Evolutionary conservation across 2,888 invertebrate genomes (phyloP).

Genomic region (Dione vanillae): DNA sequence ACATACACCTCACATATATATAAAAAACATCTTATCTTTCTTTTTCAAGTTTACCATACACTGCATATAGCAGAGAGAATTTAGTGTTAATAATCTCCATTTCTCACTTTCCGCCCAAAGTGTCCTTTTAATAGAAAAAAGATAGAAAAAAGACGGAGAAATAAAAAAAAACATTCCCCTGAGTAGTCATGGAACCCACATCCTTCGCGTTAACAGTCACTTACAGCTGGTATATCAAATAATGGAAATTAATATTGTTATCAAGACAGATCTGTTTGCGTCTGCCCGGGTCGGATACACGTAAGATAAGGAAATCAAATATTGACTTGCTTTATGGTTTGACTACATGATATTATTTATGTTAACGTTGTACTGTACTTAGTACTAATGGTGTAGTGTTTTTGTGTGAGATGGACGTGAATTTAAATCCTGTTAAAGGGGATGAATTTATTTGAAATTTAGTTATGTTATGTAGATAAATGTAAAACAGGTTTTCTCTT

Average conservation of each 20-base stretch:
- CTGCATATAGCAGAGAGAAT: neutral
- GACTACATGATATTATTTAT: conserved; percentile 3
- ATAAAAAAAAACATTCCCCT: no score
- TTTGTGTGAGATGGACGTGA: neutral
- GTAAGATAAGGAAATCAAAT: conserved; percentile 5
- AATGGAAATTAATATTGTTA: conserved; percentile 12
- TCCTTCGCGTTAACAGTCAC: no score
- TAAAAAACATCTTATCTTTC: no score
- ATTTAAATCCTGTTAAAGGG: neutral
- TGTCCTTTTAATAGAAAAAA: neutral
- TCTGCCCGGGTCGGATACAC: neutral
- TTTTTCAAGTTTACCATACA: neutral
- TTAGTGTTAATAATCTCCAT: no score
- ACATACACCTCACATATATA: no score
- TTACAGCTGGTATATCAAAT: no score
- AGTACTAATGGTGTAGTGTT: neutral
- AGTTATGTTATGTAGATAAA: no score
- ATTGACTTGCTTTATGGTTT: conserved; percentile 10
- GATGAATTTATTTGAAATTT: neutral
- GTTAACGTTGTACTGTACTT: neutral
- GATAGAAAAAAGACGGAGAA: neutral
- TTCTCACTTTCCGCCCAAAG: no score
- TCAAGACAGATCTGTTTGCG: neutral
- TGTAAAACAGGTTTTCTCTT: no score
- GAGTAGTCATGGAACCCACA: neutral